Evolutionary conservation across 2,888 invertebrate species (phyloP).

Genomic region (Polymixis lichenea): DNA sequence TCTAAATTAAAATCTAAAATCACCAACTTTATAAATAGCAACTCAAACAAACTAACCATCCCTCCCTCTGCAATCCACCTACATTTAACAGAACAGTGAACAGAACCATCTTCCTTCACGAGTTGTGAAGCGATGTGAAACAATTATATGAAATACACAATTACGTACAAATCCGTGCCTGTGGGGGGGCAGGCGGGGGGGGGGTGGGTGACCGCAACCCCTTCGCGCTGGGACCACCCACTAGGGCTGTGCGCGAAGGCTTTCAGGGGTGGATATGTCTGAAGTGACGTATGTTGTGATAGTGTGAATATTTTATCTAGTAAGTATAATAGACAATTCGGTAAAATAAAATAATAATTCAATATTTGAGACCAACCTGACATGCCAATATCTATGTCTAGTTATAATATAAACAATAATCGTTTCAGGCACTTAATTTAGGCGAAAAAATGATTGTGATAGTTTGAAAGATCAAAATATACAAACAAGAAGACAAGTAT

Average conservation of each 20-base stretch:
- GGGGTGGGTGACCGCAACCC: constrained; percentile 63
- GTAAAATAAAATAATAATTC: too few species aligned
- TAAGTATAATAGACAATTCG: not conserved
- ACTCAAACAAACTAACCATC: not conserved
- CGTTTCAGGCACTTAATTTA: not conserved
- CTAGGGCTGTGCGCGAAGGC: constrained; percentile 57
- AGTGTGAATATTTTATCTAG: constrained; percentile 10
- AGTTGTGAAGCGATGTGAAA: constrained; percentile 72
- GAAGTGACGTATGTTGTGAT: constrained; percentile 13
- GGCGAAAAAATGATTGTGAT: not conserved
- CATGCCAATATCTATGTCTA: not conserved
- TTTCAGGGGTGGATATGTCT: constrained; percentile 24
- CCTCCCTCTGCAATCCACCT: constrained; percentile 5
- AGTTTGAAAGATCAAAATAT: not conserved
- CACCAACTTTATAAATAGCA: constrained; percentile 2
- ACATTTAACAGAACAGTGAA: constrained; percentile 42
- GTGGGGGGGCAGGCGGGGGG: constrained; percentile 52
- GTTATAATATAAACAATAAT: not conserved
- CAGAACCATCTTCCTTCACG: constrained; percentile 47
- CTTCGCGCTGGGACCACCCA: constrained; percentile 61
- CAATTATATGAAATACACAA: constrained; percentile 74
- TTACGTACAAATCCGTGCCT: constrained; percentile 70
- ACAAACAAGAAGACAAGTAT: not conserved
- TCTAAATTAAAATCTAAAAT: not conserved
- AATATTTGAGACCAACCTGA: not conserved